Evolutionary conservation across 2,888 invertebrate genomes (phyloP).

Genomic region (Thysanoteuthis rhombus): DNA sequence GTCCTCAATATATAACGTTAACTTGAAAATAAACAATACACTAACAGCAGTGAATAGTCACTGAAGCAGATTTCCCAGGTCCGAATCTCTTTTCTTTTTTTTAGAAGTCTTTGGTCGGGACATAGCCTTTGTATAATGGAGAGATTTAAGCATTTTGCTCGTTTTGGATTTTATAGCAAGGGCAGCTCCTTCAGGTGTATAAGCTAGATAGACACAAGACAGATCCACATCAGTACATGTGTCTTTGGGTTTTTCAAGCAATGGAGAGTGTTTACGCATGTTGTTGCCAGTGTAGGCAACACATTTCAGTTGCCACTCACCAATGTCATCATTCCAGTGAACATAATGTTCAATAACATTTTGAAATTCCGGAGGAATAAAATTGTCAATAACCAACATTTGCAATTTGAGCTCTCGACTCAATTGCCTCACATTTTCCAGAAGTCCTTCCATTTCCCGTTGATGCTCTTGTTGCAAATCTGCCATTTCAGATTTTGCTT

Average conservation of each 20-base stretch:
- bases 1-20: constrained; percentile 17
- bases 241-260: constrained; percentile 64
- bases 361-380: constrained; percentile 94
- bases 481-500: constrained; percentile 71
- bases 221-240: constrained; percentile 74
- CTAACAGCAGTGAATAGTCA: constrained; percentile 48
- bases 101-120: constrained; percentile 61
- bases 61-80: constrained; percentile 51
- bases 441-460: constrained; percentile 93
- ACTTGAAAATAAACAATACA: constrained; percentile 43
- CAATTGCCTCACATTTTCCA: constrained; percentile 91
- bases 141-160: constrained; percentile 55
- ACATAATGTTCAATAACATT: constrained; percentile 88
- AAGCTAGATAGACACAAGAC: constrained; percentile 77
- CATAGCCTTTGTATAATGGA: constrained; percentile 42
- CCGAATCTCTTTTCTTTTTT: constrained; percentile 52
- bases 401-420: constrained; percentile 90
- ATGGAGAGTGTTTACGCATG: constrained; percentile 78
- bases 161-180: constrained; percentile 71
- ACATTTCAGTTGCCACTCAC: constrained; percentile 97
- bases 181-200: constrained; percentile 73
- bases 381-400: constrained; percentile 88
- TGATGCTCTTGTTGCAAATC: constrained; percentile 89
- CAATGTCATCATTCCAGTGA: constrained; percentile 97
- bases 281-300: constrained; percentile 99